A percentile compares a stretch with the other conserved stretches of the same genome.
phyloP scores from a whole-genome alignment of 2,113 vertebrate genomes.

The Gasterosteus aculeatus region DNA sequence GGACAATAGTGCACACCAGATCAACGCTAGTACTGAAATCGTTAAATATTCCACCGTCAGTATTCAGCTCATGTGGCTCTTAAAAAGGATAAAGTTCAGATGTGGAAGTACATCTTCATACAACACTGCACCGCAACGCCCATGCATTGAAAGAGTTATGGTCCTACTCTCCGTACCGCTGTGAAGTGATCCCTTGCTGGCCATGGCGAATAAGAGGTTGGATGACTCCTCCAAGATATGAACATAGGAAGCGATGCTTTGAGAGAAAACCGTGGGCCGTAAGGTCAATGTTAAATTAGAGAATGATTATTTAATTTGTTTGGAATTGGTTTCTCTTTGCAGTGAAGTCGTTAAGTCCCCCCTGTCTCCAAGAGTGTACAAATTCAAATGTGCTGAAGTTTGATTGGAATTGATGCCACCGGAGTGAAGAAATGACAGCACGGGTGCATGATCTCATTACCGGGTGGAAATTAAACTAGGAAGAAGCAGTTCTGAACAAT shows the following conservation, averaged over 20 bases:
- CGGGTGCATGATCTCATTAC: constrained; percentile 30
- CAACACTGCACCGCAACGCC: neutral
- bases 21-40: neutral
- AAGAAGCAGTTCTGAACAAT: constrained; percentile 29
- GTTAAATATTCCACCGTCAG: neutral
- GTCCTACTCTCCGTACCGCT: neutral
- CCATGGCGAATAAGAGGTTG: neutral
- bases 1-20: neutral
- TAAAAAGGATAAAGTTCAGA: neutral
- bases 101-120: neutral
- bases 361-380: neutral
- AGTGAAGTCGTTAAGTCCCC: neutral
- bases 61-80: neutral
- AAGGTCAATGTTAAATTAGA: constrained; percentile 20
- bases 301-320: constrained; percentile 30
- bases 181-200: neutral
- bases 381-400: constrained; percentile 15
- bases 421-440: constrained; percentile 17
- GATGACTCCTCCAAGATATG: constrained; percentile 8
- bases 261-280: constrained; percentile 4
- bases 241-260: constrained; percentile 1
- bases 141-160: neutral
- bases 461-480: constrained; percentile 32
- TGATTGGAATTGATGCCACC: constrained; percentile 30
- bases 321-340: constrained; percentile 8